A percentile compares a stretch with the other conserved stretches of the same genome.
These are phyloP conservation scores for Dicentrarchus labrax DNA, from an alignment of 2,113 vertebrate species.

Conservation along the genomic window DNA sequence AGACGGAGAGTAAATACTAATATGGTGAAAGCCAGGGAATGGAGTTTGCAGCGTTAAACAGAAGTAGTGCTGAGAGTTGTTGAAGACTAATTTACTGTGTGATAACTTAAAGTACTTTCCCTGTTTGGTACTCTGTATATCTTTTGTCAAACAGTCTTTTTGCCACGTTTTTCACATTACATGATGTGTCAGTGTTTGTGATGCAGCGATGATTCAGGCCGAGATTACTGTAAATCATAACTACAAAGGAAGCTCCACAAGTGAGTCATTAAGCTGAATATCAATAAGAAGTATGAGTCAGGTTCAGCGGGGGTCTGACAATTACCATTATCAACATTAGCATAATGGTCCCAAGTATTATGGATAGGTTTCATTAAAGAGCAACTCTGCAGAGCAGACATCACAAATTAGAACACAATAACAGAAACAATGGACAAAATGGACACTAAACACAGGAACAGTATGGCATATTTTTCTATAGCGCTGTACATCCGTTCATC, in stretches of 20 bases:
- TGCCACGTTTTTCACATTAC: not conserved
- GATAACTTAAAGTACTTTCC: not conserved
- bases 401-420: not conserved
- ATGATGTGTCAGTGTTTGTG: not conserved
- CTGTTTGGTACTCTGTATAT: not conserved
- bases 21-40: not conserved
- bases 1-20: not conserved
- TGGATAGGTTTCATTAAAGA: not conserved
- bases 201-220: not conserved
- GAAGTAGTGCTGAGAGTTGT: not conserved
- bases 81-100: not conserved
- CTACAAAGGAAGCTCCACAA: not conserved
- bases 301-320: not conserved
- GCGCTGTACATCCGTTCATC: no score
- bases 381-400: no score
- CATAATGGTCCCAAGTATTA: not conserved
- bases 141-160: not conserved
- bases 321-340: not conserved
- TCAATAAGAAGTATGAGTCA: constrained; percentile 13
- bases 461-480: no score
- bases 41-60: not conserved
- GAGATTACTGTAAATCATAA: not conserved
- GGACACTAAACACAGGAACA: no score
- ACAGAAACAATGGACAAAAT: not conserved
- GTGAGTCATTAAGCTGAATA: not conserved